These are phyloP conservation scores for Lapara coniferarum DNA, from an alignment of 2,888 invertebrate genomes.

Conservation along the genomic window DNA sequence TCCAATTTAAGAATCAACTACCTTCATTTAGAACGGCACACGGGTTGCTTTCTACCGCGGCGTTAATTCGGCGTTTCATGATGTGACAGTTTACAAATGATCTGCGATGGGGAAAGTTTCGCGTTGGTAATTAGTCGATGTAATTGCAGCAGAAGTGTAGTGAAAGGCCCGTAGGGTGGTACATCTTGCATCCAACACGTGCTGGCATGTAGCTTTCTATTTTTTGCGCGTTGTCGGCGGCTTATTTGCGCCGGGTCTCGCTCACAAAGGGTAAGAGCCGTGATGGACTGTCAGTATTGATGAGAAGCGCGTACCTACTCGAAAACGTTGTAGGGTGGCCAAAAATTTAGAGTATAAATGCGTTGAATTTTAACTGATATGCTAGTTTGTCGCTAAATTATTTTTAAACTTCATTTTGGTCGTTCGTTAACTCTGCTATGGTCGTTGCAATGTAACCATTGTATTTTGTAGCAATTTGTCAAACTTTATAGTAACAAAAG, in stretches of 20 bases:
- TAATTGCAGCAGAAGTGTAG: conserved; percentile 38
- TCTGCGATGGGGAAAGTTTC: conserved; percentile 19
- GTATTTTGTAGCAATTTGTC: no score
- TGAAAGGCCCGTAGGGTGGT: conserved; percentile 53
- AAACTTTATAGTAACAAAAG: no score
- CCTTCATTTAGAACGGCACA: neutral
- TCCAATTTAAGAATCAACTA: neutral
- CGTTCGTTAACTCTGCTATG: no score
- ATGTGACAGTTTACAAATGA: conserved; percentile 24
- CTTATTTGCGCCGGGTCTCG: conserved; percentile 12
- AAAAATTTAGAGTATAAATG: neutral
- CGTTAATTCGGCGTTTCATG: conserved; percentile 22
- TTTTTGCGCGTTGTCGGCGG: conserved; percentile 33
- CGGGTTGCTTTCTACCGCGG: conserved; percentile 19
- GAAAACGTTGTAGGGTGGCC: neutral
- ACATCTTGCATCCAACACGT: conserved; percentile 50
- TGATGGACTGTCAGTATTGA: conserved; percentile 15
- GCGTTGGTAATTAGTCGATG: conserved; percentile 25
- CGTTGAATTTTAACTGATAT: neutral
- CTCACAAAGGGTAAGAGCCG: conserved; percentile 19
- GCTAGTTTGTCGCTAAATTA: no score
- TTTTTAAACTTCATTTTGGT: no score
- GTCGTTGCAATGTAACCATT: no score
- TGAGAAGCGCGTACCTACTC: neutral
- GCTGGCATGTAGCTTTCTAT: conserved; percentile 55